These are phyloP conservation scores for Pygoscelis adeliae DNA, from an alignment of 2,113 vertebrate species.

Conservation along the genomic window DNA sequence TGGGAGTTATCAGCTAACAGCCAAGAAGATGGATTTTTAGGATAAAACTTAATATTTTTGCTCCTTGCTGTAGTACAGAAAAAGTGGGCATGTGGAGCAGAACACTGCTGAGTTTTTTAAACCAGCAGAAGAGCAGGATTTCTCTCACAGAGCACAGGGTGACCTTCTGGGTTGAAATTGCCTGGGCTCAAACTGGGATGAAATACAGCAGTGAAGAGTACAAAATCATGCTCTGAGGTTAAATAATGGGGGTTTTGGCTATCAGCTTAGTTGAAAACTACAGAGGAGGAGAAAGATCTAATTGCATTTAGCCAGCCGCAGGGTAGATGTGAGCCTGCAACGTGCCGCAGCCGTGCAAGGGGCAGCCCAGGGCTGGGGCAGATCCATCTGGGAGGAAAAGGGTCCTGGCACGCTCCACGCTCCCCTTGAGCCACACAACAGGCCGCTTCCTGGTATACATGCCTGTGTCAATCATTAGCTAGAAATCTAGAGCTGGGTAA, in stretches of 20 bases:
- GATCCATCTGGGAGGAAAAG: fast-evolving
- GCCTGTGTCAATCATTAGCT: constrained; percentile 53
- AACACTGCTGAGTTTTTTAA: neutral
- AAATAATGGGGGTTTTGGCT: neutral
- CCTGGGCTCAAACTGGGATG: neutral
- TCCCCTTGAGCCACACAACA: neutral
- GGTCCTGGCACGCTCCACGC: fast-evolving
- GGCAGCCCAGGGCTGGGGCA: neutral
- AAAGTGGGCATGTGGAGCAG: neutral
- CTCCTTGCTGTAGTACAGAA: neutral
- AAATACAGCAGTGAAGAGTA: neutral
- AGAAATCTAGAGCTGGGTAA: constrained; percentile 26
- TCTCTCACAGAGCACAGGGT: neutral
- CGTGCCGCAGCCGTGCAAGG: fast-evolving
- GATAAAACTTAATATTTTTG: neutral
- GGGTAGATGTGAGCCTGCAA: neutral
- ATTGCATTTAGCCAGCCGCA: neutral
- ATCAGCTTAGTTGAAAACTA: neutral
- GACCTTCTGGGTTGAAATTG: constrained; percentile 33
- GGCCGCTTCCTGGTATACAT: neutral
- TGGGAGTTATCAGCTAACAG: neutral
- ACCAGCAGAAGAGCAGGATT: neutral
- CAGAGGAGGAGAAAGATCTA: neutral
- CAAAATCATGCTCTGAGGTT: neutral
- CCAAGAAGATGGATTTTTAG: neutral